Base-by-base conservation (phyloP, 2,888 invertebrate genomes). In the Caenorhabditis sulstoni region DNA sequence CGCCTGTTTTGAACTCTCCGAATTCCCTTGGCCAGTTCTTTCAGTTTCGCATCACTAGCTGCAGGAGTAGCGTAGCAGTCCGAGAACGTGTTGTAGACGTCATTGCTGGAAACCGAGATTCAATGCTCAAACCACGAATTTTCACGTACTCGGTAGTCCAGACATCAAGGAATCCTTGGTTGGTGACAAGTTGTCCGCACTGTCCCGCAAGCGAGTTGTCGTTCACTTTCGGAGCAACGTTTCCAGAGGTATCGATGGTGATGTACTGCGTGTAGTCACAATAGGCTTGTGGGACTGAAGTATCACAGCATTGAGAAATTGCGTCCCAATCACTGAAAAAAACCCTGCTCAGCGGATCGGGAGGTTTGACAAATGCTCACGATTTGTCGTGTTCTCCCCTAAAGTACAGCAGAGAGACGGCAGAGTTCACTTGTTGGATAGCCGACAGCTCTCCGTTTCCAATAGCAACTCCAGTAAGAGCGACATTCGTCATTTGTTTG, bases 361-460 rank as follows among this genome's bases (percentile, higher is more conserved):
- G n/a, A n/a, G n/a, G 12, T 8, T 23, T 5, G 45, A 39, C 49
- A 11, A 23, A 52, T 35, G 11, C 71, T 64, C 55, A 81, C 80
- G 79, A 79, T 73, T 87, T 87, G 65, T 81, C 86, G 49, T 80
- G 79, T 49, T 81, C 81, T 66, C 86, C 85, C 44, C 83, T 70
- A 82, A 85, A 86, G 66, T 86, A 86, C 11, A 81, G 70, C 11
- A 86, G 84, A 9, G 85, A 83, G 12, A 86, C 84, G 22, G 86
- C 84, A 7, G 86, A 86, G 76, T 84, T 85, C 70, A 86, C 68
- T 73, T 90, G 89, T 39, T 87, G 79, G 45, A 78, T 61, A 57
- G 80, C 85, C 58, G 83, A 85, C 41, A 89, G 78, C 52, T 85
- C 83, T 53, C 89, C 89, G 75, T 89, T 89, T 79, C 89, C 89